Conservation (phyloP, 2,113 vertebrate species). For the Brachypodius melanocephalos region DNA sequence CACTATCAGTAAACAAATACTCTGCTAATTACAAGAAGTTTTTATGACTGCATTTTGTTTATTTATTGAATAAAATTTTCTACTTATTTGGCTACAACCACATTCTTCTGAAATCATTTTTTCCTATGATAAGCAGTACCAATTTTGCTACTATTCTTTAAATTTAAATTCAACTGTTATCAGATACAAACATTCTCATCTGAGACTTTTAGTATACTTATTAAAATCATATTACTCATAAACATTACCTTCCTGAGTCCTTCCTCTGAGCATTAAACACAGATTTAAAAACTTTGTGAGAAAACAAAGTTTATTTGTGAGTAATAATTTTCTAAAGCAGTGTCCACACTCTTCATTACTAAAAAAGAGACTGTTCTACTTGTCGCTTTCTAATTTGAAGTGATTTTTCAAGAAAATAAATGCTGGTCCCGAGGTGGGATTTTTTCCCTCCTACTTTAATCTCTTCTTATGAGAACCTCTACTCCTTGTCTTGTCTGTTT, state of each 20-base stretch:
- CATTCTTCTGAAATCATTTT: background rate
- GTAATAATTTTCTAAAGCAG: background rate
- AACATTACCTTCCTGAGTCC: background rate
- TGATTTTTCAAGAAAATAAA: background rate
- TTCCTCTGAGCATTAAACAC: background rate
- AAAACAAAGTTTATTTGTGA: too few relatives aligned
- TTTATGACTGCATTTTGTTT: background rate
- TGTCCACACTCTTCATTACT: background rate
- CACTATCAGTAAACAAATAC: background rate
- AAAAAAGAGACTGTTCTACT: background rate
- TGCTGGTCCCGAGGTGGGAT: fast-evolving
- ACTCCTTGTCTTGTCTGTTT: background rate
- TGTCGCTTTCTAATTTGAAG: background rate
- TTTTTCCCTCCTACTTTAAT: background rate
- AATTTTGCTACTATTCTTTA: background rate
- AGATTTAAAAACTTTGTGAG: background rate
- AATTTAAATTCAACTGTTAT: background rate
- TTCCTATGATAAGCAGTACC: background rate
- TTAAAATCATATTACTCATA: background rate
- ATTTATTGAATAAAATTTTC: background rate
- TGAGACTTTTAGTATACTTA: background rate
- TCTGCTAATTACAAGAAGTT: background rate
- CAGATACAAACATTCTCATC: background rate
- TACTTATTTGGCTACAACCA: background rate
- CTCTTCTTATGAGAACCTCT: background rate